phyloP scores from a whole-genome alignment of 2,113 vertebrate genomes.

The Orientallactaga bullata region DNA sequence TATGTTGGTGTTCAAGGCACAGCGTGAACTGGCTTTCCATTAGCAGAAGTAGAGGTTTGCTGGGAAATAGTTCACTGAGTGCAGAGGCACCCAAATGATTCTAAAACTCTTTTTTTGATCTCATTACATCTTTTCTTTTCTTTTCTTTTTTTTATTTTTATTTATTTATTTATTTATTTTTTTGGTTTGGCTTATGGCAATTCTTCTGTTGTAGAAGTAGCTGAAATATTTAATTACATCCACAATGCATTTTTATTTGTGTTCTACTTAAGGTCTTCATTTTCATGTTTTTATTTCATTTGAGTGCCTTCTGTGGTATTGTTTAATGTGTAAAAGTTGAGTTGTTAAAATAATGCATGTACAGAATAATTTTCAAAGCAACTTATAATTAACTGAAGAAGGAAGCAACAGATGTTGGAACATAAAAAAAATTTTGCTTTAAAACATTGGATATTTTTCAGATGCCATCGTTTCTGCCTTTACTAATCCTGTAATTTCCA shows the following conservation, averaged over 20 bases:
- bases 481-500: background rate
- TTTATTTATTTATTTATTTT: too few relatives aligned
- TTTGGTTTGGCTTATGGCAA: background rate
- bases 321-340: conserved; percentile 63
- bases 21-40: rapidly evolving
- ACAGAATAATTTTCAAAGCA: conserved; percentile 73
- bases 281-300: conserved; percentile 61
- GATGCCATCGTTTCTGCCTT: conserved; percentile 17
- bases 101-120: background rate
- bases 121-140: background rate
- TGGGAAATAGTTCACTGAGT: rapidly evolving
- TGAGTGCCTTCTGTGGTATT: conserved; percentile 26
- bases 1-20: rapidly evolving
- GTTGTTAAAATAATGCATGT: conserved; percentile 69
- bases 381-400: conserved; percentile 74
- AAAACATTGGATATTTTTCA: conserved; percentile 43
- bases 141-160: background rate
- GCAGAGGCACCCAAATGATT: background rate
- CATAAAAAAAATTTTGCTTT: conserved; percentile 45
- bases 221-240: conserved; percentile 62
- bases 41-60: rapidly evolving
- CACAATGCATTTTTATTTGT: conserved; percentile 65
- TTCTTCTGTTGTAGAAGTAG: conserved; percentile 29
- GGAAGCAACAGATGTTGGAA: conserved; percentile 72
- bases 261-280: conserved; percentile 68